phyloP scores from a whole-genome alignment of 1,140 invertebrate species.

The Teleopsis dalmanni region DNA sequence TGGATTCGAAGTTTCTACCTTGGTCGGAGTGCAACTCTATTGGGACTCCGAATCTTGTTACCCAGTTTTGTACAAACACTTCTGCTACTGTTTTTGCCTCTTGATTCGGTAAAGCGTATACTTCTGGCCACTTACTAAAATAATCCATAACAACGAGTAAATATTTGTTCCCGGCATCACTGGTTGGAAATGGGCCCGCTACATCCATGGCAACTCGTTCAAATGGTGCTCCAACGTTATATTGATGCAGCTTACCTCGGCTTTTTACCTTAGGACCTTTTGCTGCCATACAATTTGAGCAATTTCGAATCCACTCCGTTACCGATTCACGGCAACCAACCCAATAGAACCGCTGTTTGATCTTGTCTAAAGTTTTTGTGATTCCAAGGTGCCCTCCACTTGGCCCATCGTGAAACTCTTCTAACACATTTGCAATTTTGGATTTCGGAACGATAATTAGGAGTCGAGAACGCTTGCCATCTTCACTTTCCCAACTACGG shows the following conservation, averaged over 20 bases:
- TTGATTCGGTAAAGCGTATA: conserved; percentile 37
- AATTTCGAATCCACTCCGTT: conserved; percentile 19
- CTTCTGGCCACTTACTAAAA: conserved; percentile 44
- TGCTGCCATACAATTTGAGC: conserved; percentile 14
- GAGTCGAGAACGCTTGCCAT: background rate
- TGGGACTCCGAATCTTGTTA: conserved; percentile 30
- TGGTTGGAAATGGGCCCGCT: conserved; percentile 28
- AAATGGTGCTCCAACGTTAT: conserved; percentile 15
- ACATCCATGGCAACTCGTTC: conserved; percentile 32
- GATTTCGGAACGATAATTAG: background rate
- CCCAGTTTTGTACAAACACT: conserved; percentile 25
- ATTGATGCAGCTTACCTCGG: conserved; percentile 14
- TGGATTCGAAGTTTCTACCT: conserved; percentile 32
- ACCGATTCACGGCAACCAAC: conserved; percentile 19
- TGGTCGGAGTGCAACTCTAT: conserved; percentile 34
- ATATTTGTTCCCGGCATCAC: conserved; percentile 26
- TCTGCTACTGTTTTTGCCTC: conserved; percentile 34
- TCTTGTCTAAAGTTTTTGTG: conserved; percentile 14
- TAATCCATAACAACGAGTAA: conserved; percentile 34
- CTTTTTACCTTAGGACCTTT: conserved; percentile 17
- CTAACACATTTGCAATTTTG: background rate
- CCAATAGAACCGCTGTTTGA: conserved; percentile 17
- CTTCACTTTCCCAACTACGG: background rate
- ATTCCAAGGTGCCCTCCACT: conserved; percentile 15
- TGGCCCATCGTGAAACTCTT: conserved; percentile 9